Conservation (phyloP, 2,797 vertebrate genomes). For the Hafferia zeledoni region DNA sequence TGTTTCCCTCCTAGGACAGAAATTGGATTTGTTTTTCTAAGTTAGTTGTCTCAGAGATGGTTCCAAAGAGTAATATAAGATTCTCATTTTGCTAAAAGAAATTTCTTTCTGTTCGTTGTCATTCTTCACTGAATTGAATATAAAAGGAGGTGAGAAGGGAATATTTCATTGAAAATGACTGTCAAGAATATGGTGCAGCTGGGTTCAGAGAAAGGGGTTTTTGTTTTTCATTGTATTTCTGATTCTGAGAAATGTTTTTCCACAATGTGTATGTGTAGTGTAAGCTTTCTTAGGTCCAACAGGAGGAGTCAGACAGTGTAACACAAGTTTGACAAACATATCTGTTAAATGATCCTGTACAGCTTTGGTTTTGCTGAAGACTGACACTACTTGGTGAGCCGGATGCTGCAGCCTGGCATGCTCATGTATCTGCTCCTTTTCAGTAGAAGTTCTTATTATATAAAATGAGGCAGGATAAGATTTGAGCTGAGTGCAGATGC, state of each 20-base stretch:
- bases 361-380: not conserved
- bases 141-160: not conserved
- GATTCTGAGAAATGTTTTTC: not conserved
- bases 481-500: not conserved
- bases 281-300: not conserved
- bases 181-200: not conserved
- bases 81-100: not conserved
- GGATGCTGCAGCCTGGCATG: not conserved
- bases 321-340: accelerated
- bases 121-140: not conserved
- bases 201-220: not conserved
- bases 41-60: not conserved
- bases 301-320: not conserved
- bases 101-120: not conserved
- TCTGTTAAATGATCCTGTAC: not conserved
- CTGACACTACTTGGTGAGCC: not conserved
- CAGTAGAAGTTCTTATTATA: not conserved
- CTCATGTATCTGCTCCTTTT: not conserved
- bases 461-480: not conserved
- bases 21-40: not conserved
- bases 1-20: not conserved
- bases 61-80: not conserved
- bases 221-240: not conserved
- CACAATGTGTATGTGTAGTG: not conserved
- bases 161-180: not conserved